These are phyloP conservation scores for Heliconius hewitsoni DNA, from an alignment of 1,140 invertebrate genomes.

Conservation along the genomic window DNA sequence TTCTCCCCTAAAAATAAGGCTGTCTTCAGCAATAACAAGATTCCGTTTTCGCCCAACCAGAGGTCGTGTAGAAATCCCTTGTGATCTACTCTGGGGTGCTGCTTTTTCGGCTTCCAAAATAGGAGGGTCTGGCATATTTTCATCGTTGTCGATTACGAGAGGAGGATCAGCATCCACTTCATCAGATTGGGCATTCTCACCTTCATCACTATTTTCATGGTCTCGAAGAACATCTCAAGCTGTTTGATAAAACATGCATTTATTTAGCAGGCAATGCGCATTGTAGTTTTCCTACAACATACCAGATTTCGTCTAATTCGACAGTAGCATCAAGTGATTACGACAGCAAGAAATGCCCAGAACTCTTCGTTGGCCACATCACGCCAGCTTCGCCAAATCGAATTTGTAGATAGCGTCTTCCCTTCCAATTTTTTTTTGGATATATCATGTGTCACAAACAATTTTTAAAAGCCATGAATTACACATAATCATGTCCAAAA, in stretches of 20 bases:
- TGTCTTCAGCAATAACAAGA: slow-evolving; percentile 5
- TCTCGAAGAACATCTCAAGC: slow-evolving; percentile 49
- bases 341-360: too few relatives aligned
- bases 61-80: background rate
- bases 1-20: slow-evolving; percentile 3
- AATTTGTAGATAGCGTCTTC: too few relatives aligned
- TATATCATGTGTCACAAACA: too few relatives aligned
- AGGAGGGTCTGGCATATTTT: slow-evolving; percentile 56
- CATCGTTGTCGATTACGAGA: slow-evolving; percentile 51
- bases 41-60: slow-evolving; percentile 5
- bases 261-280: slow-evolving; percentile 45
- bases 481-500: too few relatives aligned
- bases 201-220: slow-evolving; percentile 53
- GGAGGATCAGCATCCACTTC: slow-evolving; percentile 54
- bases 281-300: slow-evolving; percentile 44
- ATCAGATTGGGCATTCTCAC: slow-evolving; percentile 52
- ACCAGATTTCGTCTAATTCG: slow-evolving; percentile 42
- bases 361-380: too few relatives aligned
- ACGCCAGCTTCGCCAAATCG: too few relatives aligned
- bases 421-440: too few relatives aligned
- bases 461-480: too few relatives aligned
- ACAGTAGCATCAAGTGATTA: slow-evolving; percentile 38
- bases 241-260: slow-evolving; percentile 43
- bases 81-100: background rate
- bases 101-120: slow-evolving; percentile 6